Evolutionary conservation across 2,888 invertebrate genomes (phyloP).

Genomic region (Tholera decimalis): DNA sequence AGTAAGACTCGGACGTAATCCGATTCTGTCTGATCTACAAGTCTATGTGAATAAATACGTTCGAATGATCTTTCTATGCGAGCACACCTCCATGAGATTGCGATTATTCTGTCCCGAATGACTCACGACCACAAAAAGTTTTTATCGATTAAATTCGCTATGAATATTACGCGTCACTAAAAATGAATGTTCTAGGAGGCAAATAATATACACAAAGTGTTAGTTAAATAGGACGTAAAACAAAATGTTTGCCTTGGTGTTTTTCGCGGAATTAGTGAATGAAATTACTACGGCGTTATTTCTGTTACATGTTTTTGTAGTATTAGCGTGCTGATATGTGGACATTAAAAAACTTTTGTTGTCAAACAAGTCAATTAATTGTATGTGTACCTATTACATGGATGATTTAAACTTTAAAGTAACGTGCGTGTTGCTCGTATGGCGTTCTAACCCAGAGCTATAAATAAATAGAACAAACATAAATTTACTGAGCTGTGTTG

Average conservation of each 20-base stretch:
- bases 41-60: constrained; percentile 53
- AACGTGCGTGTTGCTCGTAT: constrained; percentile 11
- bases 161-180: constrained; percentile 40
- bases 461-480: not conserved
- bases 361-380: constrained; percentile 35
- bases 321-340: constrained; percentile 37
- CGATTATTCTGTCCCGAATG: constrained; percentile 24
- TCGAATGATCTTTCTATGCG: constrained; percentile 43
- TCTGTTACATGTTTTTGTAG: constrained; percentile 38
- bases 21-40: constrained; percentile 51
- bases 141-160: constrained; percentile 31
- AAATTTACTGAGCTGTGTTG: not conserved
- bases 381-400: constrained; percentile 19
- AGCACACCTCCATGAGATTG: constrained; percentile 30
- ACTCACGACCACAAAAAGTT: constrained; percentile 21
- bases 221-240: constrained; percentile 10
- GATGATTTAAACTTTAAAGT: constrained; percentile 37
- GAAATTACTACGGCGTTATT: constrained; percentile 48
- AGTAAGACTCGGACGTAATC: constrained; percentile 53
- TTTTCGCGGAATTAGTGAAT: constrained; percentile 48
- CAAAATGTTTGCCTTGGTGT: constrained; percentile 42
- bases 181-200: constrained; percentile 27
- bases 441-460: not conserved
- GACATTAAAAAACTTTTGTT: constrained; percentile 38
- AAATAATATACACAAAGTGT: constrained; percentile 43